Evolutionary conservation across 92 coral and sea anemone genomes (phyloP), one percentile per base, ranked within the genome.

Genomic region (Porites evermanni): DNA sequence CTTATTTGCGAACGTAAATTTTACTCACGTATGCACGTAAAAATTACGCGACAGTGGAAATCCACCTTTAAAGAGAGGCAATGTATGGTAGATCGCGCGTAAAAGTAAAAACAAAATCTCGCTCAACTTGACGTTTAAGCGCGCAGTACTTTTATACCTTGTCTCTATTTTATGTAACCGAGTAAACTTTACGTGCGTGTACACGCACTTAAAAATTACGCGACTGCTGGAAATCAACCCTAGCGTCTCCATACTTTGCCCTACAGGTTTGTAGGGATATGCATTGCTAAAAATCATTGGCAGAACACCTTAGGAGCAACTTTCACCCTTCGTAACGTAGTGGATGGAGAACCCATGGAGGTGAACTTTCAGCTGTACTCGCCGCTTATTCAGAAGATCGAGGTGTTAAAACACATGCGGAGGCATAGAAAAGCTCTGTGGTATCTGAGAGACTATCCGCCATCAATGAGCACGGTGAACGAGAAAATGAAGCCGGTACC

Each of bases 401-500:
- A 97, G 80, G 99, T 97, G 2, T 67, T 97, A 7, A 95, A 93
- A 67, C 99, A 97, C 85, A 93, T 93, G 84, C 83, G 88, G 32
- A 94, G 98, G 1, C 91, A 93, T 69, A 91, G 90, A 75, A 78
- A 91, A 12, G 94, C 95, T 24, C 75, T 97, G 82, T 93, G 95
- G 94, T 90, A 97, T 83, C 91, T 97, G 26, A 93, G 99, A 47
- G 99, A 97, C 79, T 95, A 93, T 74, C 99, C 99, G 1, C 99
- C 99, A 1, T 92, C 96, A 3, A 85, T 88, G 82, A 97, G 99
- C 71, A 88, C 87, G 16, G 93, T 97, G 74, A 97, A 93, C 50
- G 99, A 97, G 88, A 94, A 93, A 50, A 95, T 92, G 97, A 94
- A 97, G 71, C 93, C 98, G 0, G 84, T 91, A 13, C 95, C 99